phyloP scores from a whole-genome alignment of 92 coral and sea anemone species.

The Porites evermanni region DNA sequence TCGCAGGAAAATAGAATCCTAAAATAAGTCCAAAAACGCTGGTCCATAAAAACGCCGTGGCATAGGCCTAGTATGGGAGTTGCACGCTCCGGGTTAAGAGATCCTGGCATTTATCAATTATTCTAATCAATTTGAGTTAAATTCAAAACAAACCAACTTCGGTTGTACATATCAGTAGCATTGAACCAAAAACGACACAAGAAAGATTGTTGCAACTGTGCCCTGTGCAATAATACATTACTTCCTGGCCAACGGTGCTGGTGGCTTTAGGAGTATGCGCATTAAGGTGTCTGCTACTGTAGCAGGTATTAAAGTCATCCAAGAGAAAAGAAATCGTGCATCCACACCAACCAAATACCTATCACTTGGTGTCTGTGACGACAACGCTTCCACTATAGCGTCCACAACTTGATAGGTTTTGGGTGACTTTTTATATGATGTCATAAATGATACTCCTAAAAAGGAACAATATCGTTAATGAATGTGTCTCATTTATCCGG shows the following conservation, averaged over 20 bases:
- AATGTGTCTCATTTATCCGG: too few relatives aligned
- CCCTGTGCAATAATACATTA: neutral
- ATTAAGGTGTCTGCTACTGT: conserved; percentile 51
- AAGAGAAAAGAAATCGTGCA: conserved; percentile 49
- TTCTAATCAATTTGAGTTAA: too few relatives aligned
- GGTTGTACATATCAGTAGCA: neutral
- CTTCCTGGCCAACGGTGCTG: neutral
- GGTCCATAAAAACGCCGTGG: too few relatives aligned
- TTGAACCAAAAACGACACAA: neutral
- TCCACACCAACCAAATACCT: conserved; percentile 77
- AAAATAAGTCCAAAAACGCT: too few relatives aligned
- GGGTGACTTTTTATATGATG: neutral
- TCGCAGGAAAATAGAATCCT: too few relatives aligned
- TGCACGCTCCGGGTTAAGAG: too few relatives aligned
- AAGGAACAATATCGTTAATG: neutral
- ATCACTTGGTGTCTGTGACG: conserved; percentile 61
- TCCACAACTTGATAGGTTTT: conserved; percentile 63
- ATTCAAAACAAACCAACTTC: too few relatives aligned
- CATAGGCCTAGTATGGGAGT: too few relatives aligned
- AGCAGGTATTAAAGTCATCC: conserved; percentile 70
- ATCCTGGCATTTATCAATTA: too few relatives aligned
- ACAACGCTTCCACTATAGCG: conserved; percentile 74
- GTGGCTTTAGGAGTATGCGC: neutral
- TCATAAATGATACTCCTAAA: conserved; percentile 2
- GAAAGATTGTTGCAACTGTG: neutral